Base-by-base conservation (phyloP, 2,888 invertebrate genomes). In the Mamestra brassicae region DNA sequence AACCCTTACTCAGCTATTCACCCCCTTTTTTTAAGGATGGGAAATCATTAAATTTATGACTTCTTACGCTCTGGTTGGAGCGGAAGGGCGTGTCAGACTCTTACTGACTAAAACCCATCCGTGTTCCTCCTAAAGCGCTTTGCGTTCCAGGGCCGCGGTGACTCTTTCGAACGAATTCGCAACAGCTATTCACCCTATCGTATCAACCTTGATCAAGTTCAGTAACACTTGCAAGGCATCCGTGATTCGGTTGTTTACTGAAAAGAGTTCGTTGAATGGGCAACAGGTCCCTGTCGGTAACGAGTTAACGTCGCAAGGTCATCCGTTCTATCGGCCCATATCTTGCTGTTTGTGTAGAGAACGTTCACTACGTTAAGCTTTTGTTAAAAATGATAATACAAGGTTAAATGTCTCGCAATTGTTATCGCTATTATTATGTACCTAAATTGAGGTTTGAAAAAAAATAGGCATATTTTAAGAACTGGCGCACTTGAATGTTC, bases 261-360 rank as follows among this genome's bases (percentile, higher is more conserved):
- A 63, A 63, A 78, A 58, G 70, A 75, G 76, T 78, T 85, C 64
- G 42, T 76, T 78, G 66, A 70, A 60, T 66, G 26, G 36, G 67
- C 81, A 73, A 76, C 69, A 76, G 71, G 83, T 85, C 74, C 62
- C 67, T 17, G 58, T 34, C 71, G 34, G 78, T 70, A 70, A 74
- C 82, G 13, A 36, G 36, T 70, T 64, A 66, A 72, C 75, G 11
- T 15, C n/a, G 47, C 72, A 77, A 87, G 81, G 77, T 84, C 75
- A 76, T 38, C 61, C 65, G 52, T 4, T 75, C 58, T 83, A 83
- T 78, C 50, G 34, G 42, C 36, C 36, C 26, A 11, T 74, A 74
- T 78, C 71, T 71, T 13, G 2, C 71, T 77, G 73, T 75, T 77
- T 71, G 61, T 57, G 13, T n/a, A 60, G 57, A 80, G 50, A 70